Evolutionary conservation across 2,797 vertebrate species (phyloP).

Genomic region (Xerus rutilus): DNA sequence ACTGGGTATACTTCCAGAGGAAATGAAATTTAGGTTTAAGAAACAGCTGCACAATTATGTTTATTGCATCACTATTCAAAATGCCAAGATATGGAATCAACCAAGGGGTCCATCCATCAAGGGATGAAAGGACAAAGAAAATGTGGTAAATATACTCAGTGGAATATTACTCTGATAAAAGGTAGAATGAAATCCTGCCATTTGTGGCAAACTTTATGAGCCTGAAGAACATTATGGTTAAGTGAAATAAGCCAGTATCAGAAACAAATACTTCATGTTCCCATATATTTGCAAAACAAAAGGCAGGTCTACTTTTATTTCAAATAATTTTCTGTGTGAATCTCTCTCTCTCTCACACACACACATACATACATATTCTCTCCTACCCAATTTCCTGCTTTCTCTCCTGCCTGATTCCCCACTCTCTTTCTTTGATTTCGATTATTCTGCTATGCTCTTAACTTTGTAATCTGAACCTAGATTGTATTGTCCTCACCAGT

Average conservation of each 20-base stretch:
- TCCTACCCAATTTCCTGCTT: neutral
- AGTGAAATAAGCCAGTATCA: neutral
- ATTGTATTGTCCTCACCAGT: neutral
- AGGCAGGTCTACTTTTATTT: neutral
- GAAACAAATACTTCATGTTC: neutral
- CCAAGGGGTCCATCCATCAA: neutral
- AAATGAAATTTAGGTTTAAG: neutral
- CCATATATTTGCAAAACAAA: too few species aligned
- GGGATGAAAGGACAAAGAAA: neutral
- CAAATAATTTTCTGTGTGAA: neutral
- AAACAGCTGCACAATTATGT: neutral
- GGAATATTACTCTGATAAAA: neutral
- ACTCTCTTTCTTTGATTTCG: neutral
- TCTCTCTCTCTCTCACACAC: neutral
- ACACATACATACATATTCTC: neutral
- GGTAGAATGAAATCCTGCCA: neutral
- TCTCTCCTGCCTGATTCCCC: rapidly evolving
- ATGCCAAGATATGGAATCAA: neutral
- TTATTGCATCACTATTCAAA: neutral
- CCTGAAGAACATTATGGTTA: neutral
- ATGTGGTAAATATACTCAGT: neutral
- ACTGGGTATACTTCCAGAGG: neutral
- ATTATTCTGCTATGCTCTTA: neutral
- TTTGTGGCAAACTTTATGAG: neutral
- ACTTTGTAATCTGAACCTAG: neutral